Conservation (phyloP, 1,140 invertebrate species). For the Pseudomyrmex pallidus region DNA sequence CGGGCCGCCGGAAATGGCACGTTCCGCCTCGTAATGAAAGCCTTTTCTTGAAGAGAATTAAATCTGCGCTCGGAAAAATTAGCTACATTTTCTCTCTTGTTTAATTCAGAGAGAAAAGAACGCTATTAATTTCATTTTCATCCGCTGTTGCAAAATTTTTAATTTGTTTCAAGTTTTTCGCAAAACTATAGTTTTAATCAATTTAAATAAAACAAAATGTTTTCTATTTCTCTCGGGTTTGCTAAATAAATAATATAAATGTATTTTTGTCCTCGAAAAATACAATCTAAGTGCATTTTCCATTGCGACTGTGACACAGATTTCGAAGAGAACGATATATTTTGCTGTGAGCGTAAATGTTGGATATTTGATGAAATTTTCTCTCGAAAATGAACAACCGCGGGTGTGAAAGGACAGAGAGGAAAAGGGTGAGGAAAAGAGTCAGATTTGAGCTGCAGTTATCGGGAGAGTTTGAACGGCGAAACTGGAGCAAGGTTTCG, state of each 20-base stretch:
- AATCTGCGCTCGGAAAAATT: constrained; percentile 19
- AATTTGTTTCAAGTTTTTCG: too few species aligned
- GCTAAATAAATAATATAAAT: background rate
- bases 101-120: background rate
- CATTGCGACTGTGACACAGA: background rate
- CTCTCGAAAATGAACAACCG: background rate
- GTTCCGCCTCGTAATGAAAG: constrained; percentile 28
- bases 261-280: background rate
- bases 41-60: constrained; percentile 40
- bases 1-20: constrained; percentile 23
- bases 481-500: constrained; percentile 73
- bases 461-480: constrained; percentile 24
- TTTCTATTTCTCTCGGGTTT: background rate
- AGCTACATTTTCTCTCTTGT: background rate
- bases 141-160: background rate
- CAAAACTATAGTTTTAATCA: too few species aligned
- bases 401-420: background rate
- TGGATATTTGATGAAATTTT: too few species aligned
- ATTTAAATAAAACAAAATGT: too few species aligned
- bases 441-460: constrained; percentile 16
- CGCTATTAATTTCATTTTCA: background rate
- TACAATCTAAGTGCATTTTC: background rate
- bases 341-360: too few species aligned
- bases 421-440: background rate
- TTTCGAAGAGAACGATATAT: background rate